Conservation (phyloP, 2,888 invertebrate species). For the Galeruca laticollis region DNA sequence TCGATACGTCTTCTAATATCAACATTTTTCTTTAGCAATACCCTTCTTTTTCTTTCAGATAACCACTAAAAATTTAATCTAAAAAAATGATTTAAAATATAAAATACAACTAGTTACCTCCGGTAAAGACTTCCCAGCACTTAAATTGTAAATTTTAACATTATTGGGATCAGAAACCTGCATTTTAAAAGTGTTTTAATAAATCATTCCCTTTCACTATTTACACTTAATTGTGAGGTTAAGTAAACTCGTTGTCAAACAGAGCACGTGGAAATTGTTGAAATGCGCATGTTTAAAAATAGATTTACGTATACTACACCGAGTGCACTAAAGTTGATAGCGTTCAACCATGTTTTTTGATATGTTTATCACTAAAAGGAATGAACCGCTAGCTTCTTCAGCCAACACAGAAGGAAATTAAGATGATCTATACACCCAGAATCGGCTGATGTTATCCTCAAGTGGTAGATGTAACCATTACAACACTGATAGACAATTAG, state of each 20-base stretch:
- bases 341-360: too few species aligned
- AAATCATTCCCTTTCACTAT: neutral
- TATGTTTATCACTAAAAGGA: too few species aligned
- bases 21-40: conserved; percentile 87
- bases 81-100: neutral
- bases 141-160: conserved; percentile 97
- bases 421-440: too few species aligned
- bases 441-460: too few species aligned
- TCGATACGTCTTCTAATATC: conserved; percentile 93
- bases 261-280: neutral
- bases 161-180: conserved; percentile 94
- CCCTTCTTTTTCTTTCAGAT: conserved; percentile 84
- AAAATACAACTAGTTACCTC: conserved; percentile 77
- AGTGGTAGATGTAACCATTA: too few species aligned
- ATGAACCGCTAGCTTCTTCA: too few species aligned
- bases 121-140: conserved; percentile 95
- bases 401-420: too few species aligned
- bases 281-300: neutral
- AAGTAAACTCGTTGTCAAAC: neutral
- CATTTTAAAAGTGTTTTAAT: conserved; percentile 70
- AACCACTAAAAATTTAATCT: conserved; percentile 78
- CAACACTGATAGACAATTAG: too few species aligned
- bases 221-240: conserved; percentile 2
- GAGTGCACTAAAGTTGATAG: too few species aligned
- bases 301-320: too few species aligned